Conservation (phyloP, 2,888 invertebrate species). For the Tetheella fluctuosa region DNA sequence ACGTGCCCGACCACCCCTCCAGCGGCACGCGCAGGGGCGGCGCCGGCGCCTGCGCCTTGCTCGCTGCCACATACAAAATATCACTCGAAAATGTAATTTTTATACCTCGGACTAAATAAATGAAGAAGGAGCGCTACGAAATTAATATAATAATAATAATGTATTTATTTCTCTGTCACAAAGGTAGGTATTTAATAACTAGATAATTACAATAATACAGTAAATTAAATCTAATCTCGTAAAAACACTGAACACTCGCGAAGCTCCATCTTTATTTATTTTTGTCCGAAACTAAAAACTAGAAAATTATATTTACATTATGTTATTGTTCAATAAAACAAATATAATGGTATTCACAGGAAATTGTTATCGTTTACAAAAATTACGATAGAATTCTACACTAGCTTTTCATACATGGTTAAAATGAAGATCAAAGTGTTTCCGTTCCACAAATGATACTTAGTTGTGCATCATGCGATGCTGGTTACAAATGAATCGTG, state of each 20-base stretch:
- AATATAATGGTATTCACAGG: constrained; percentile 22
- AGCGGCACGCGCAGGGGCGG: constrained; percentile 85
- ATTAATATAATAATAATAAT: too few species aligned
- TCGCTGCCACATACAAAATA: constrained; percentile 53
- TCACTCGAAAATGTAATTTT: neutral
- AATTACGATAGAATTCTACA: neutral
- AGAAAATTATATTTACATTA: constrained; percentile 14
- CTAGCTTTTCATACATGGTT: neutral
- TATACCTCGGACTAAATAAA: too few species aligned
- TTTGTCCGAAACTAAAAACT: neutral
- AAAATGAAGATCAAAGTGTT: constrained; percentile 10
- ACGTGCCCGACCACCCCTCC: constrained; percentile 82
- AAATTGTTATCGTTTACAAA: neutral
- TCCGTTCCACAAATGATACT: constrained; percentile 12
- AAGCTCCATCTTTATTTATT: neutral
- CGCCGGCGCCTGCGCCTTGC: constrained; percentile 86
- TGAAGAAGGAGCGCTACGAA: neutral
- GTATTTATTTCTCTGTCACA: too few species aligned
- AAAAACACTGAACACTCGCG: neutral
- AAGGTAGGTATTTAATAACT: too few species aligned
- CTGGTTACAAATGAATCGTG: neutral
- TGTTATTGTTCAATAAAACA: neutral
- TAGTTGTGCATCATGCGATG: neutral
- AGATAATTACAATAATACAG: too few species aligned
- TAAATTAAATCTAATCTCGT: too few species aligned